Base-by-base conservation (phyloP, 2,797 vertebrate species). In the Sebastes vulpes region DNA sequence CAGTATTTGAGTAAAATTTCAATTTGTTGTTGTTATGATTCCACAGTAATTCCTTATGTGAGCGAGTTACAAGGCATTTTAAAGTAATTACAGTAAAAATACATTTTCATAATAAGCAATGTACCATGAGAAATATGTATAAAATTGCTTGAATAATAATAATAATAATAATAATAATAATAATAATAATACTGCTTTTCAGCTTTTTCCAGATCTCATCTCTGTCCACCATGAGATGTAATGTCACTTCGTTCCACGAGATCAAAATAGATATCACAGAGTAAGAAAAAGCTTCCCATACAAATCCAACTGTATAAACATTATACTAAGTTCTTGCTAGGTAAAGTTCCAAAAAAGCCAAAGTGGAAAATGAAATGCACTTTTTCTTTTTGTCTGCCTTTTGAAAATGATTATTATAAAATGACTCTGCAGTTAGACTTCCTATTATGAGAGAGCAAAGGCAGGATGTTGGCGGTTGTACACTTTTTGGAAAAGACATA, bases 231-330 rank as follows among this genome's bases (percentile, higher is more conserved):
- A 80, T 57, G 57, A 89, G 80, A 86, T 84, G 70, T 88, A 88
- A 87, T 92, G 91, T 93, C 90, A 89, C 86, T 90, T 94, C 78
- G 82, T 91, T 90, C 88, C 91, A 87, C 75, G 56, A 93, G 92
- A 93, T 94, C 93, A 92, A 95, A 94, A 93, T 93, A 92, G 91
- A 94, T 92, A 92, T 93, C 84, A 93, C 91, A 95, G 92, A 94
- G 92, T 96, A 96, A 95, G 93, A 95, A 94, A 95, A 95, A 93
- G 91, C 93, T 91, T 93, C 88, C 92, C 91, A 91, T 96, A 96
- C 95, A 96, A 93, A 95, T 95, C 94, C 95, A 93, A 92, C 94
- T 93, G 95, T 95, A 95, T 84, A 95, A 95, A 96, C 93, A 92
- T 94, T 93, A 92, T 95, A 93, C 92, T 94, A 89, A 95, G 93